Conservation (phyloP, 2,888 invertebrate genomes). For the Hydropsyche betteni region DNA sequence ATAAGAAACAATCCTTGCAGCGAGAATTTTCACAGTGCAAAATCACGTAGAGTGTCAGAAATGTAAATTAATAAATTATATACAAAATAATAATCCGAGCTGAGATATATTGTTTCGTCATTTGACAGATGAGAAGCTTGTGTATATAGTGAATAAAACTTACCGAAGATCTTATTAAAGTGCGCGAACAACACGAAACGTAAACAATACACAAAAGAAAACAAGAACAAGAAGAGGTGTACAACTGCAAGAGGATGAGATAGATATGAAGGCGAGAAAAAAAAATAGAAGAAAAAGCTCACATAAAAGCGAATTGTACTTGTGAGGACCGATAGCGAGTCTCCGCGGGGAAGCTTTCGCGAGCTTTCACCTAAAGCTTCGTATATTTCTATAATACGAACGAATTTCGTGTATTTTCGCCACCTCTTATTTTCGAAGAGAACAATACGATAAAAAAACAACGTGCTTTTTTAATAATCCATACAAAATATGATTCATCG, state of each 20-base stretch:
- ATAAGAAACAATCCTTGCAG: constrained; percentile 3
- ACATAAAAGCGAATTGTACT: constrained; percentile 38
- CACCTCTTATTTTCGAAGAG: not conserved
- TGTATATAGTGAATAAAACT: not conserved
- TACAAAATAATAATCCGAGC: too few relatives aligned
- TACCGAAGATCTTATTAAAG: constrained; percentile 32
- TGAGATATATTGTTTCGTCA: too few relatives aligned
- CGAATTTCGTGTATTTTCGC: not conserved
- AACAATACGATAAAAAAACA: too few relatives aligned
- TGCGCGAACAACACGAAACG: constrained; percentile 7
- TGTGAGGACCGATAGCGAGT: constrained; percentile 25
- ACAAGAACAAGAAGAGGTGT: not conserved
- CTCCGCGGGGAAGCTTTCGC: constrained; percentile 18
- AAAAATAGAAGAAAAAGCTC: constrained; percentile 29
- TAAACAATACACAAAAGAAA: constrained; percentile 34
- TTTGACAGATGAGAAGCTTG: too few relatives aligned
- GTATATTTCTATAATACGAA: constrained; percentile 11
- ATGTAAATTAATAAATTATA: too few relatives aligned
- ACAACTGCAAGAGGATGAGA: not conserved
- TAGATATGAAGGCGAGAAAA: not conserved
- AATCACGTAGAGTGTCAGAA: too few relatives aligned
- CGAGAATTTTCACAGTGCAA: too few relatives aligned
- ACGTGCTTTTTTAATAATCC: too few relatives aligned
- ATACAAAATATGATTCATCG: too few relatives aligned
- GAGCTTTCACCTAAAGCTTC: constrained; percentile 5